Evolutionary conservation across 2,113 vertebrate genomes (phyloP).

Genomic region (Scomber colias): DNA sequence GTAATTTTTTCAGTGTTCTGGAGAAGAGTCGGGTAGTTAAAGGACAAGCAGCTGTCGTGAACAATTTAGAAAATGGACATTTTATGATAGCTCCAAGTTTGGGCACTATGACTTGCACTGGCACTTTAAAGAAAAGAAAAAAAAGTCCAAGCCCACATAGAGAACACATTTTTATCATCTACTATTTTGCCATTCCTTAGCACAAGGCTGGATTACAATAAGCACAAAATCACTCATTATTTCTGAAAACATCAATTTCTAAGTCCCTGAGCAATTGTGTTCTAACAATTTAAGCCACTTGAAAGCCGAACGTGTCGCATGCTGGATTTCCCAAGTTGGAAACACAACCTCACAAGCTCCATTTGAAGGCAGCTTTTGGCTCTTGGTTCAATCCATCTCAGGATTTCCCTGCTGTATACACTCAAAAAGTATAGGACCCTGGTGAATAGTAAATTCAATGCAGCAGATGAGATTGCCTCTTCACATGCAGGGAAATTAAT

Average conservation of each 20-base stretch:
- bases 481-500: slow-evolving; percentile 67
- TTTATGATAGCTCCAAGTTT: no score
- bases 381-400: slow-evolving; percentile 23
- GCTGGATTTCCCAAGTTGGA: slow-evolving; percentile 25
- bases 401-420: slow-evolving; percentile 56
- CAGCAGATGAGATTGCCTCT: slow-evolving; percentile 74
- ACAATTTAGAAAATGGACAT: no score
- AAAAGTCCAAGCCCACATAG: no score
- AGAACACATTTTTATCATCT: neutral
- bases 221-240: neutral
- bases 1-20: neutral
- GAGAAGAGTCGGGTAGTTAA: neutral
- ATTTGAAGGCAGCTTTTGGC: slow-evolving; percentile 21
- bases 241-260: slow-evolving; percentile 13
- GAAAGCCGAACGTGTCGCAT: neutral
- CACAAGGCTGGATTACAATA: neutral
- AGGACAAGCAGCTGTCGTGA: neutral
- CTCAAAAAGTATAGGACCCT: slow-evolving; percentile 38
- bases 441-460: slow-evolving; percentile 52
- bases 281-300: slow-evolving; percentile 10
- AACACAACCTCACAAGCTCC: slow-evolving; percentile 20
- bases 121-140: no score
- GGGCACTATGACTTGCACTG: no score
- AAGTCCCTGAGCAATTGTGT: neutral
- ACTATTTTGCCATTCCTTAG: neutral